A percentile compares a stretch with the other conserved stretches of the same genome.
Conservation (phyloP, 2,888 invertebrate genomes). For the Pimpla rufipes region DNA sequence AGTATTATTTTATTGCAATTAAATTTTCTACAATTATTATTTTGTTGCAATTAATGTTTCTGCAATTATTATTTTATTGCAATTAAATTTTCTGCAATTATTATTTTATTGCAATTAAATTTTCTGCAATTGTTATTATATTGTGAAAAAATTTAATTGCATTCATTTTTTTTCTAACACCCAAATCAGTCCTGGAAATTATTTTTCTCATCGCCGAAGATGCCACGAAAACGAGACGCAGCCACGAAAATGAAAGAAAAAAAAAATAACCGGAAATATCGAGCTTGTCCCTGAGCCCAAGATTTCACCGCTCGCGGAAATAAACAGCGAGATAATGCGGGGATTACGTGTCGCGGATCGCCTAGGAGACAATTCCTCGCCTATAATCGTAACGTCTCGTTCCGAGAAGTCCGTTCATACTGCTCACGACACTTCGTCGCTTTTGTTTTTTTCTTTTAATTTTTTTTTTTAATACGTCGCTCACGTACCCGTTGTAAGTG, state of each 20-base stretch:
- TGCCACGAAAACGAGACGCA: not conserved
- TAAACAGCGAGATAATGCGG: conserved; percentile 43
- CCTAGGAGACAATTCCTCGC: conserved; percentile 45
- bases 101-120: no score
- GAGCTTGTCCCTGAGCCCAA: conserved; percentile 45
- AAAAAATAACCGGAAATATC: conserved; percentile 46
- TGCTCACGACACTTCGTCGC: conserved; percentile 8
- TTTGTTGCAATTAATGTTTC: no score
- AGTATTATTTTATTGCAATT: no score
- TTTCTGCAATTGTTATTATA: no score
- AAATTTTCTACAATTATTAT: no score
- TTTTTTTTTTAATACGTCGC: conserved; percentile 1
- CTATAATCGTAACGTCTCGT: conserved; percentile 36
- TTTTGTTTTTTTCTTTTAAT: not conserved
- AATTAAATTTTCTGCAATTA: no score
- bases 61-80: no score
- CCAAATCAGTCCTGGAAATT: not conserved
- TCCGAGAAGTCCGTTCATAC: conserved; percentile 31
- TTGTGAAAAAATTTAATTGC: no score
- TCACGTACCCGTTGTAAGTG: not conserved
- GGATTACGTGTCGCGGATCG: conserved; percentile 48
- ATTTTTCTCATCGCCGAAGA: not conserved
- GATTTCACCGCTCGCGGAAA: conserved; percentile 49
- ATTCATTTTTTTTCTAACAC: no score
- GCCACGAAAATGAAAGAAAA: not conserved